phyloP scores from a whole-genome alignment of 1,140 invertebrate genomes.

The Psilanteris sp. region DNA sequence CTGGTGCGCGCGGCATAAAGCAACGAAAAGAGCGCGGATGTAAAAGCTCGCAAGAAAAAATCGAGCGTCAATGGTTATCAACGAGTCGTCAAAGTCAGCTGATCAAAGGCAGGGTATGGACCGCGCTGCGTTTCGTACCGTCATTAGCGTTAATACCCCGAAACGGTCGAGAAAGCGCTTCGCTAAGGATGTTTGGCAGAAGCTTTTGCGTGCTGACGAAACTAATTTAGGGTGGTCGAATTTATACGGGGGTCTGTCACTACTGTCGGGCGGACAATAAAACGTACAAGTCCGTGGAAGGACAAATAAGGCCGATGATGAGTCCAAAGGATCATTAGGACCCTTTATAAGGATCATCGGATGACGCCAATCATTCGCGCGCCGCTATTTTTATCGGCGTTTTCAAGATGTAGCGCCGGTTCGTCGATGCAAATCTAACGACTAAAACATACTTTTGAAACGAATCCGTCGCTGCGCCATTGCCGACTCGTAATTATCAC shows the following conservation, averaged over 20 bases:
- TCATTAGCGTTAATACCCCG: slow-evolving; percentile 26
- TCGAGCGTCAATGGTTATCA: slow-evolving; percentile 31
- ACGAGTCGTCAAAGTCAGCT: slow-evolving; percentile 34
- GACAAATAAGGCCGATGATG: too few relatives aligned
- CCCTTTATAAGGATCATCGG: too few relatives aligned
- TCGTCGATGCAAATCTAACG: too few relatives aligned
- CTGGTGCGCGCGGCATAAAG: too few relatives aligned
- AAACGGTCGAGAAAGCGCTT: slow-evolving; percentile 1
- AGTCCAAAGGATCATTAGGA: too few relatives aligned
- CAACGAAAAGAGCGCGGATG: too few relatives aligned
- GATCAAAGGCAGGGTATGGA: slow-evolving; percentile 34
- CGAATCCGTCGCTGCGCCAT: too few relatives aligned
- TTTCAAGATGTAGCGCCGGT: too few relatives aligned
- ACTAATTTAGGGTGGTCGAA: slow-evolving; percentile 11
- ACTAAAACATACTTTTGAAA: too few relatives aligned
- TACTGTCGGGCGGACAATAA: not conserved
- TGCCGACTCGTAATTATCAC: not conserved
- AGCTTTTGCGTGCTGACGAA: slow-evolving; percentile 13
- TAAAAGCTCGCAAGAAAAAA: slow-evolving; percentile 26
- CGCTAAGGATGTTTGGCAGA: not conserved
- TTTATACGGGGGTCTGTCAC: not conserved
- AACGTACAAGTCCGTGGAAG: too few relatives aligned
- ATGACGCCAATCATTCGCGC: too few relatives aligned
- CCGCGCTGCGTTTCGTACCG: slow-evolving; percentile 3
- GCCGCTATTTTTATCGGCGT: too few relatives aligned